A percentile compares a stretch with the other conserved stretches of the same genome.
These are phyloP conservation scores for Luperina testacea DNA, from an alignment of 2,888 invertebrate species.

Conservation along the genomic window DNA sequence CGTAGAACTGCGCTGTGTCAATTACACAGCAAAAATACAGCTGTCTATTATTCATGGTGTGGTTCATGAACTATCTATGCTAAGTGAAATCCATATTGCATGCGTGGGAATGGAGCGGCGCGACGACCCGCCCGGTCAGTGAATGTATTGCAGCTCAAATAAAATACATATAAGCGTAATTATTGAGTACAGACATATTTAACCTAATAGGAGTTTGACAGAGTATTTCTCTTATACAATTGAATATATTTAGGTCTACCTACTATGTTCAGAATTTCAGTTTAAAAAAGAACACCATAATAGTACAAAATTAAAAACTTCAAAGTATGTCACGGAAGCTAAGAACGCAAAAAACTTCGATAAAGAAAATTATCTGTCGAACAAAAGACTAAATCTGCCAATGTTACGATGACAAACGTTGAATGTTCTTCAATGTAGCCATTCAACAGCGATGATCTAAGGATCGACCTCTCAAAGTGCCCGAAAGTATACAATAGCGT, in stretches of 20 bases:
- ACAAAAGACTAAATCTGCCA: conserved; percentile 67
- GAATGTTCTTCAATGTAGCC: conserved; percentile 70
- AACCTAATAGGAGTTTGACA: background rate
- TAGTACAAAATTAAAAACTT: conserved; percentile 25
- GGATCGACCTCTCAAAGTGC: conserved; percentile 73
- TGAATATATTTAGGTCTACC: background rate
- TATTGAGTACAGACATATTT: background rate
- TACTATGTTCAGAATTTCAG: background rate
- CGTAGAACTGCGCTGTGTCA: conserved; percentile 82
- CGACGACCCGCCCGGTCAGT: conserved; percentile 30
- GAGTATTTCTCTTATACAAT: background rate
- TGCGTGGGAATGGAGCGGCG: conserved; percentile 63
- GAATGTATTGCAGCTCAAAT: conserved; percentile 9
- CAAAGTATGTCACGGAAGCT: conserved; percentile 13
- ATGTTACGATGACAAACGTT: conserved; percentile 72
- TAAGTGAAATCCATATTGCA: conserved; percentile 79
- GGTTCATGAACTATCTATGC: conserved; percentile 68
- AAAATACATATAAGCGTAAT: background rate
- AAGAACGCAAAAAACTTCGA: conserved; percentile 33
- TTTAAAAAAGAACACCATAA: background rate
- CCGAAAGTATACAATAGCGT: conserved; percentile 76
- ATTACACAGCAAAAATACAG: conserved; percentile 87
- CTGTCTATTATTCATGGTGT: conserved; percentile 84
- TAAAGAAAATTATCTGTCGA: conserved; percentile 50
- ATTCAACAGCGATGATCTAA: conserved; percentile 70